Percentiles rank a stretch among this genome's conserved stretches.
phyloP scores from a whole-genome alignment of 2,888 invertebrate genomes.

The Oscheius myriophilus region DNA sequence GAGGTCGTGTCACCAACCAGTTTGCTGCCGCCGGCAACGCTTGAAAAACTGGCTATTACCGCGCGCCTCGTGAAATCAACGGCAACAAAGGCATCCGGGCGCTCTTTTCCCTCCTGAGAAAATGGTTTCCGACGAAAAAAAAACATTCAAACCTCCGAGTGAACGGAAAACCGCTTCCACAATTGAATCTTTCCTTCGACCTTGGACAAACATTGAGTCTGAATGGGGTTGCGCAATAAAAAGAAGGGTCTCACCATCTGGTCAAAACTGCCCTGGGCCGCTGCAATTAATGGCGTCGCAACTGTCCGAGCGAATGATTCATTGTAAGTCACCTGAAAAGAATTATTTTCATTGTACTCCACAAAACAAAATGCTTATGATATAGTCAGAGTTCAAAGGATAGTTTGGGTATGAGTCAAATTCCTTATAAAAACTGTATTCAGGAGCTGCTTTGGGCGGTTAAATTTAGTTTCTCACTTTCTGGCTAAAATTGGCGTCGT shows the following conservation, averaged over 20 bases:
- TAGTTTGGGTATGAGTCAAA: no score
- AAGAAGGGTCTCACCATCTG: conserved; percentile 12
- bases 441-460: no score
- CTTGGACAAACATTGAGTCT: conserved; percentile 14
- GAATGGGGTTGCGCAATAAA: background rate
- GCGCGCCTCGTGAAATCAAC: conserved; percentile 26
- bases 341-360: no score
- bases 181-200: conserved; percentile 23
- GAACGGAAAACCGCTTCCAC: conserved; percentile 20
- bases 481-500: no score
- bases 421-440: no score
- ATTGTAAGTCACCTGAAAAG: conserved; percentile 7
- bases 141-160: conserved; percentile 12
- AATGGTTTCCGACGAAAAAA: background rate
- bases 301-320: conserved; percentile 20
- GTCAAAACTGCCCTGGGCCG: conserved; percentile 21
- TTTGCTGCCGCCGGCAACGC: conserved; percentile 27
- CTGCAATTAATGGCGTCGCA: conserved; percentile 18
- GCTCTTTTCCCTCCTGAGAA: conserved; percentile 11
- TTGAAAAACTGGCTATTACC: conserved; percentile 29
- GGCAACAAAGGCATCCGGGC: conserved; percentile 25
- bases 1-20: conserved; percentile 21
- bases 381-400: no score
- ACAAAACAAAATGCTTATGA: background rate
- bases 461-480: no score